A percentile compares a stretch with the other conserved stretches of the same genome.
Conservation (phyloP, 2,797 vertebrate species). For the Anableps anableps region DNA sequence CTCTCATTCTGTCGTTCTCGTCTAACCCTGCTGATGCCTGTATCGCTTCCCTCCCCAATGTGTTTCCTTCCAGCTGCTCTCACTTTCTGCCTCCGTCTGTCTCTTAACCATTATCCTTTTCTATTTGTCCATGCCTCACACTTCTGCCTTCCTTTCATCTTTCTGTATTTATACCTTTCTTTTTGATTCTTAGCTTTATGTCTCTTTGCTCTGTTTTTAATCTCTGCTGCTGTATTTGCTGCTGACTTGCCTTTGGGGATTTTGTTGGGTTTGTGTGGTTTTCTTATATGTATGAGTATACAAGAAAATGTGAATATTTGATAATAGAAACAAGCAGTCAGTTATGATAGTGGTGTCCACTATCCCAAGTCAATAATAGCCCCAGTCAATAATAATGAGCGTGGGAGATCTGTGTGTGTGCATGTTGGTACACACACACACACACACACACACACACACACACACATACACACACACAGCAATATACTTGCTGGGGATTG, state of each 20-base stretch:
- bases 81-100: constrained; percentile 20
- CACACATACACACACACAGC: too few species aligned
- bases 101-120: constrained; percentile 22
- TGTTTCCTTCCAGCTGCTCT: constrained; percentile 49
- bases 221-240: constrained; percentile 37
- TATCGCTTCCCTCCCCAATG: constrained; percentile 34
- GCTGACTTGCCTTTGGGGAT: constrained; percentile 19
- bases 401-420: constrained; percentile 90
- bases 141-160: constrained; percentile 16
- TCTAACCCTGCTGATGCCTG: constrained; percentile 30
- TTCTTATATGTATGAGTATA: constrained; percentile 73
- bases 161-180: constrained; percentile 1
- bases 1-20: constrained; percentile 39
- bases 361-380: constrained; percentile 71
- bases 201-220: constrained; percentile 26
- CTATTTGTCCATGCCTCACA: constrained; percentile 10
- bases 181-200: constrained; percentile 9
- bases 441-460: too few species aligned
- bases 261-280: constrained; percentile 33
- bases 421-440: too few species aligned
- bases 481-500: constrained; percentile 18
- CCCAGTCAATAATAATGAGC: constrained; percentile 86
- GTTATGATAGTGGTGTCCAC: constrained; percentile 90
- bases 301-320: constrained; percentile 71
- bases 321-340: constrained; percentile 92